Conservation (phyloP, 2,888 invertebrate genomes). For the Trachelus iudaicus region DNA sequence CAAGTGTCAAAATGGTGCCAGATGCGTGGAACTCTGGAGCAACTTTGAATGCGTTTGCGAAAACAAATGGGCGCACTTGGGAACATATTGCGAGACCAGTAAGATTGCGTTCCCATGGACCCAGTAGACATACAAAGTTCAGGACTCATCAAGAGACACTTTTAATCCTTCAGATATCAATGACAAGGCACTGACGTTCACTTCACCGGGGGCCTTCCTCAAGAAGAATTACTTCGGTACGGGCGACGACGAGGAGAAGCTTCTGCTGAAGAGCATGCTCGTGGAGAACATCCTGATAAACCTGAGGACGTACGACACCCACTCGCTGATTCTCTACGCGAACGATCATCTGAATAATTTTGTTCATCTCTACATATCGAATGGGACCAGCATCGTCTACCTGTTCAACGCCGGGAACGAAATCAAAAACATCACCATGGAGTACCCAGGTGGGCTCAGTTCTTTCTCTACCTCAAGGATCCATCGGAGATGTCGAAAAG, state of each 20-base stretch:
- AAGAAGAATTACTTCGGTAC: constrained; percentile 81
- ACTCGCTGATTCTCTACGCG: constrained; percentile 87
- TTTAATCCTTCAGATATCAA: constrained; percentile 81
- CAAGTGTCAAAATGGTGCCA: constrained; percentile 91
- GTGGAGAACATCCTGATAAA: constrained; percentile 87
- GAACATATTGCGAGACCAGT: constrained; percentile 92
- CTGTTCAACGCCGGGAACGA: constrained; percentile 85
- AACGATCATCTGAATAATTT: constrained; percentile 95
- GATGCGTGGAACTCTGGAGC: constrained; percentile 92
- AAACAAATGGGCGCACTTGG: constrained; percentile 93
- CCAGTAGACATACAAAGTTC: not conserved
- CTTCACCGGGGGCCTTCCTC: constrained; percentile 81
- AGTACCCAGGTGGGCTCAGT: constrained; percentile 69
- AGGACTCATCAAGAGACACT: not conserved
- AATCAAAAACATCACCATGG: constrained; percentile 82
- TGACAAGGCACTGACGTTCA: constrained; percentile 88
- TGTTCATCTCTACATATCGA: constrained; percentile 86
- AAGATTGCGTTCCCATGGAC: constrained; percentile 57
- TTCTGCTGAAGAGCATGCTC: constrained; percentile 78
- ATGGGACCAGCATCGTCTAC: constrained; percentile 83
- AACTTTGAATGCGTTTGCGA: constrained; percentile 92
- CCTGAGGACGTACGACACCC: constrained; percentile 85
- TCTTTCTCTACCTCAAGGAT: not conserved
- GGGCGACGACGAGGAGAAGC: constrained; percentile 72
- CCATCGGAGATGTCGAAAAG: not conserved